A percentile compares a stretch with the other conserved stretches of the same genome.
Conservation (phyloP, 2,888 invertebrate species). For the Rotaria magnacalcarata region DNA sequence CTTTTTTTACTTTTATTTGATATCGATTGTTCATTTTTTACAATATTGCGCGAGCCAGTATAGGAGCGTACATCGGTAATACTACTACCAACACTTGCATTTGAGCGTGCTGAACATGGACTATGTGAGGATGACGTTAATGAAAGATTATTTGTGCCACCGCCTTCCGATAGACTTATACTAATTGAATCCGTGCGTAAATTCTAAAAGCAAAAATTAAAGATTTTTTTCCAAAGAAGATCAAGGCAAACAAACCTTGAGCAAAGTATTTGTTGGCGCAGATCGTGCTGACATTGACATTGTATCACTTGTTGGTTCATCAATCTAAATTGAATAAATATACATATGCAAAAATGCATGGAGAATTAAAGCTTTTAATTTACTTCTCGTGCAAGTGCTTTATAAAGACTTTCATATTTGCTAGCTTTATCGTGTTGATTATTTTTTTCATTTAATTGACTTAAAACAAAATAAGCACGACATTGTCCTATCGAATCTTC, state of each 20-base stretch:
- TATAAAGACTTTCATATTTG: constrained; percentile 14
- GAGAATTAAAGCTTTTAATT: not conserved
- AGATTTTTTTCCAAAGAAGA: too few species aligned
- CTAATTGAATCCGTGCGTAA: constrained; percentile 28
- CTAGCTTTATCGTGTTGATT: not conserved
- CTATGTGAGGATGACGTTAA: not conserved
- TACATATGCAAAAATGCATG: not conserved
- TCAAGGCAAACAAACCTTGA: not conserved
- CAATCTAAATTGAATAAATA: not conserved
- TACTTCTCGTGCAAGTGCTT: constrained; percentile 28
- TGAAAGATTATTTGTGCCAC: not conserved
- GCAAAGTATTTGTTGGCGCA: not conserved
- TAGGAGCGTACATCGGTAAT: not conserved
- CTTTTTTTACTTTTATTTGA: constrained; percentile 23
- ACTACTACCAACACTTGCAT: not conserved
- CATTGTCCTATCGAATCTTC: constrained; percentile 62
- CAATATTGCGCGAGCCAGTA: not conserved
- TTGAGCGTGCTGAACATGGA: not conserved
- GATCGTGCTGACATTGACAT: not conserved
- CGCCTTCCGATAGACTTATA: not conserved
- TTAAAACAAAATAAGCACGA: constrained; percentile 43
- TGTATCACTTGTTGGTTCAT: not conserved
- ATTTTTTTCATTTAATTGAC: constrained; percentile 32
- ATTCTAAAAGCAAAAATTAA: not conserved
- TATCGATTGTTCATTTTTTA: not conserved